A percentile compares a stretch with the other conserved stretches of the same genome.
Conservation (phyloP, 2,888 invertebrate genomes). For the Cosmia trapezina region DNA sequence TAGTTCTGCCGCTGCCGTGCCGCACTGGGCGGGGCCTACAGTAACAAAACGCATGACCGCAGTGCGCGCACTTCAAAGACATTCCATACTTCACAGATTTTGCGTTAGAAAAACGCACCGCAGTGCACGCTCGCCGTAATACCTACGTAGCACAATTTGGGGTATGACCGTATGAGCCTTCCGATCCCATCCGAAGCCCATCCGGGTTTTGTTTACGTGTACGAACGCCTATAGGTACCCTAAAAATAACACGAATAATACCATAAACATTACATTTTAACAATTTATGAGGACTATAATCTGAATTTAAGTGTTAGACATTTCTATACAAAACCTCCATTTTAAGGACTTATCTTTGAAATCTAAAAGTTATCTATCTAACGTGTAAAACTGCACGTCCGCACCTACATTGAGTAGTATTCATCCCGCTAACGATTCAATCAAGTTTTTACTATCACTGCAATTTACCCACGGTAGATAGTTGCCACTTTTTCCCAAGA, state of each 20-base stretch:
- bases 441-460: conserved; percentile 10
- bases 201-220: background rate
- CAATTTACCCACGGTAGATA: background rate
- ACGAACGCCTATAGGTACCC: background rate
- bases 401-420: background rate
- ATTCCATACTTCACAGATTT: too few species aligned
- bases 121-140: too few species aligned
- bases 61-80: too few species aligned
- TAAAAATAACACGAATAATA: background rate
- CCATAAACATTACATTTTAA: background rate
- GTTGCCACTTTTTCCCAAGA: conserved; percentile 8
- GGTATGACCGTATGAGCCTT: too few species aligned
- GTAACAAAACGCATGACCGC: too few species aligned
- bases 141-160: background rate
- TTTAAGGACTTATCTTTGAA: background rate
- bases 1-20: too few species aligned
- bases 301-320: background rate
- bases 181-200: background rate
- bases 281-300: background rate
- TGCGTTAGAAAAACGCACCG: too few species aligned
- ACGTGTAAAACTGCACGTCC: conserved; percentile 18
- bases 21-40: too few species aligned
- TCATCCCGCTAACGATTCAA: background rate
- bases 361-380: background rate
- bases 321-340: background rate